Percentiles rank a stretch among this genome's conserved stretches.
These are phyloP conservation scores for Neopipo cinnamomea DNA, from an alignment of 2,113 vertebrate genomes.

Conservation along the genomic window DNA sequence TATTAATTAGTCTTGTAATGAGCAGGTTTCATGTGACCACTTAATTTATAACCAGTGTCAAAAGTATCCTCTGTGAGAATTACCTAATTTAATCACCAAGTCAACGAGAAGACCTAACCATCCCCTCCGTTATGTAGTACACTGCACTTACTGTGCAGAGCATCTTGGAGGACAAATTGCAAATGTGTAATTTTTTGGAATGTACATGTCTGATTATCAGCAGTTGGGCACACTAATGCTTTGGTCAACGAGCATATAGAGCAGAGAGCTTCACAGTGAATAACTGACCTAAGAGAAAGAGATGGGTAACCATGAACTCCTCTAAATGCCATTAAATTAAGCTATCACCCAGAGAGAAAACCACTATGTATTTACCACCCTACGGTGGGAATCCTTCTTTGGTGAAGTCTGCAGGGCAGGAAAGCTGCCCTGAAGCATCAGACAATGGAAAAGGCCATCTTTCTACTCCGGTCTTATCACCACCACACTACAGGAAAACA, in stretches of 20 bases:
- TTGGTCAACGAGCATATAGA: background rate
- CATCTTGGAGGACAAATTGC: background rate
- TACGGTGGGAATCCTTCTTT: background rate
- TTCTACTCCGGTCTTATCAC: background rate
- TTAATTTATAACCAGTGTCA: background rate
- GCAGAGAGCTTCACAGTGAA: background rate
- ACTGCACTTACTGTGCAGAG: background rate
- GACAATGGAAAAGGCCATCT: background rate
- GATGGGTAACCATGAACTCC: background rate
- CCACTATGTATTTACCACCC: background rate
- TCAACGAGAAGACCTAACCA: background rate
- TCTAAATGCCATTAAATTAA: background rate
- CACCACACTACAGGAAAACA: background rate
- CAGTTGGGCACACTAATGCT: background rate
- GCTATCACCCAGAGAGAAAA: background rate
- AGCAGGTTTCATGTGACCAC: background rate
- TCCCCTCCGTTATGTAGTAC: background rate
- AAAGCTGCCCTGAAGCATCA: background rate
- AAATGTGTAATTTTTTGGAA: background rate
- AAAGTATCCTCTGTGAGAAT: background rate
- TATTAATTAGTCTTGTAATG: background rate
- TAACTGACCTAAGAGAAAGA: background rate
- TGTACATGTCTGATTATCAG: background rate
- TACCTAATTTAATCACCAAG: background rate
- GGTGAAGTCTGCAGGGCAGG: background rate